These are phyloP conservation scores for Athene cunicularia DNA, from an alignment of 2,113 vertebrate species.

Conservation along the genomic window DNA sequence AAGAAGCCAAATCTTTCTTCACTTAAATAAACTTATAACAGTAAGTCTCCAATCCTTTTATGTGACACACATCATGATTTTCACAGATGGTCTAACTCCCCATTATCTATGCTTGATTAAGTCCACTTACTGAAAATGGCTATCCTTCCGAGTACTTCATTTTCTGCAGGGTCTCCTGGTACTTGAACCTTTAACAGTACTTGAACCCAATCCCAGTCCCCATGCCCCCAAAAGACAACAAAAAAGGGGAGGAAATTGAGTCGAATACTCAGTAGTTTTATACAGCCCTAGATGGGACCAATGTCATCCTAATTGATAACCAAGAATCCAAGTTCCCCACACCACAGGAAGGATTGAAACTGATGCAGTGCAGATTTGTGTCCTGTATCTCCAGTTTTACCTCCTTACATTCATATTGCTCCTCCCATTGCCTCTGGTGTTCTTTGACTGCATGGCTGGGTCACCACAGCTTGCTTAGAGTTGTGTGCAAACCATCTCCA, in stretches of 20 bases:
- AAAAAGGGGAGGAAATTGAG: neutral
- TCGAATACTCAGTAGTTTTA: neutral
- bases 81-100: conserved; percentile 40
- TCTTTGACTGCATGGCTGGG: neutral
- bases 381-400: neutral
- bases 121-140: conserved; percentile 22
- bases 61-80: conserved; percentile 45
- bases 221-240: too few species aligned
- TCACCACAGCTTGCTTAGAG: neutral
- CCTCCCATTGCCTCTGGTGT: accelerated
- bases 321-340: accelerated
- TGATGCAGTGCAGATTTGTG: neutral
- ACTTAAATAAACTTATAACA: conserved; percentile 61
- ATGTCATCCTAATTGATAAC: neutral
- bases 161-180: neutral
- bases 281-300: neutral
- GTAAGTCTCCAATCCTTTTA: conserved; percentile 39
- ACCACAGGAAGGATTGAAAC: neutral
- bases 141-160: neutral
- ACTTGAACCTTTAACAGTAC: neutral
- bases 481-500: neutral
- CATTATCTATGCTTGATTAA: conserved; percentile 44
- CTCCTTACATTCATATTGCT: neutral
- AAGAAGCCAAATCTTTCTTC: conserved; percentile 39
- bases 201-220: neutral